Evolutionary conservation across 2,797 vertebrate species (phyloP).

Genomic region (Prunella strophiata): DNA sequence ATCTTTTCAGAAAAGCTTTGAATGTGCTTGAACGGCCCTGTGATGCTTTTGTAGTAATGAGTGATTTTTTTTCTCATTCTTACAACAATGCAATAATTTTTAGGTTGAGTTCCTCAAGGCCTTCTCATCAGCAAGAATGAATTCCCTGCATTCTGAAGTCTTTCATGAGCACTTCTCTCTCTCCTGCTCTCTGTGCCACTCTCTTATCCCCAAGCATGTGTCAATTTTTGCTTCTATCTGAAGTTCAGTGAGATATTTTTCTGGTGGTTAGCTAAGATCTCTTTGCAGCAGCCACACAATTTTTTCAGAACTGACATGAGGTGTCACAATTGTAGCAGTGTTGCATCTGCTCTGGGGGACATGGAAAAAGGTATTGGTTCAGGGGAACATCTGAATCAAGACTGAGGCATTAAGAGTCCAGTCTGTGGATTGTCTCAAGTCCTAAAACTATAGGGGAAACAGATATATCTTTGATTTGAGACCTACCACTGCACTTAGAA

Average conservation of each 20-base stretch:
- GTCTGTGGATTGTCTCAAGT: not conserved
- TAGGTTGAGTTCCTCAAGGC: constrained; percentile 8
- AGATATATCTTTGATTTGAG: not conserved
- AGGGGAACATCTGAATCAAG: not conserved
- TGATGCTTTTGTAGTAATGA: not conserved
- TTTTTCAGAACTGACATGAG: not conserved
- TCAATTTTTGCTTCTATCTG: not conserved
- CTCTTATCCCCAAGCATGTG: not conserved
- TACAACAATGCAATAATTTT: not conserved
- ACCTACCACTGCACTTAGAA: not conserved
- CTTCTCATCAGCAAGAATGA: not conserved
- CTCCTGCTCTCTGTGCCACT: not conserved
- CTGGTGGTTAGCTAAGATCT: not conserved
- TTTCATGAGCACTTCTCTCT: not conserved
- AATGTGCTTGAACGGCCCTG: not conserved
- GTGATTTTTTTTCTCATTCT: not conserved
- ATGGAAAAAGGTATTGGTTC: not conserved
- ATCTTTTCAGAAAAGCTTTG: not conserved
- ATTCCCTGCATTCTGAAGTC: not conserved
- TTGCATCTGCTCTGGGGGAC: not conserved
- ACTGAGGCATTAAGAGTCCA: not conserved
- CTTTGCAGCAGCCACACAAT: not conserved
- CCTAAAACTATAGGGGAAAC: not conserved
- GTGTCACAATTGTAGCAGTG: not conserved
- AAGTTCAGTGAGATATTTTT: not conserved